Conservation (phyloP, 1,140 invertebrate species). For the Diprion similis region DNA sequence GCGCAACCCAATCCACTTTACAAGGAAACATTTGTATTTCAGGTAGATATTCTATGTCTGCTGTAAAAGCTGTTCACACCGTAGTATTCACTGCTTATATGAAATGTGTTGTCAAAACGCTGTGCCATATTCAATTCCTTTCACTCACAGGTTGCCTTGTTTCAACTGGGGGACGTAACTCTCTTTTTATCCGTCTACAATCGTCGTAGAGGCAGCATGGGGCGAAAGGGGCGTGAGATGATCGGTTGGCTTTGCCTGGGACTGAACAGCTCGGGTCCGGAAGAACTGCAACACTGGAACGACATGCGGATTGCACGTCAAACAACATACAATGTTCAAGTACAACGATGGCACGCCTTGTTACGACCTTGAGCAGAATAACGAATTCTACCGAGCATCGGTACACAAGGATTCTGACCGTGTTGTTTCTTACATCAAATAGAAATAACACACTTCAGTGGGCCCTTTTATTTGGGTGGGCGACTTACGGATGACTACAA, state of each 20-base stretch:
- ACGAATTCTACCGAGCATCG: no score
- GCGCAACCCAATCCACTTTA: slow-evolving; percentile 95
- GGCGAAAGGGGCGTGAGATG: slow-evolving; percentile 86
- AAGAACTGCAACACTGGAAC: slow-evolving; percentile 93
- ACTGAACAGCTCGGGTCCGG: slow-evolving; percentile 88
- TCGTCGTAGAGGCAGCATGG: slow-evolving; percentile 82
- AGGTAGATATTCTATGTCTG: slow-evolving; percentile 64
- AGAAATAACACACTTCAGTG: no score
- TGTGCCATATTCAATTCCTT: background rate
- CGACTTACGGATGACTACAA: no score
- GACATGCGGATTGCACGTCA: slow-evolving; percentile 76
- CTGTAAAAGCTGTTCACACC: slow-evolving; percentile 10
- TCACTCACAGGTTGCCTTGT: slow-evolving; percentile 80
- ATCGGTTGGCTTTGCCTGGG: slow-evolving; percentile 95
- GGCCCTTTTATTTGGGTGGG: no score
- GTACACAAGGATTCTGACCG: no score
- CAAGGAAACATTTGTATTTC: slow-evolving; percentile 96
- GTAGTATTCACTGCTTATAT: slow-evolving; percentile 8
- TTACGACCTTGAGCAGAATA: slow-evolving; percentile 49
- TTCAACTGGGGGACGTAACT: slow-evolving; percentile 94
- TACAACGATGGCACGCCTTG: slow-evolving; percentile 59
- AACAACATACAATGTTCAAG: slow-evolving; percentile 40
- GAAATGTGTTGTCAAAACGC: background rate
- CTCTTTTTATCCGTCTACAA: slow-evolving; percentile 94
- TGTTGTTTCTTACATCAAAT: no score